Base-by-base conservation (phyloP, 1,140 invertebrate genomes). In the Harpegnathos saltator region DNA sequence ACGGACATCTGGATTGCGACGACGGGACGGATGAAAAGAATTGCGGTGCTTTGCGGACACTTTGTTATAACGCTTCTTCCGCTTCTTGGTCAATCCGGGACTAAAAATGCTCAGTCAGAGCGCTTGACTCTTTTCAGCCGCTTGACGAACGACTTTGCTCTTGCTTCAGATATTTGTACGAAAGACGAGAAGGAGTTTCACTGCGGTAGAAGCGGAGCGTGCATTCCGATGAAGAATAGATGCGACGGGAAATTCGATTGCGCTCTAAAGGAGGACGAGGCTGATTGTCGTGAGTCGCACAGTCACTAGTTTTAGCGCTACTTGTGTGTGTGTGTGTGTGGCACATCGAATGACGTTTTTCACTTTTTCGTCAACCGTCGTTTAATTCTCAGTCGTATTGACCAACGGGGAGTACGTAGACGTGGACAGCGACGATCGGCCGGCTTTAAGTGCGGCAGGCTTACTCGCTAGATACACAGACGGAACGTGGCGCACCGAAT, bases 1-100 rank as follows among this genome's bases (percentile, higher is more conserved):
- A 98, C 94, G 97, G 97, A n/a, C 95, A 96, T 71, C 91, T 95
- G 3, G 97, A 98, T 90, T 98, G 98, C 89, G 91, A 93, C 26
- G 97, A 98, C 94, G 90, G 94, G 26, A 95, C 95, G 26, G 98
- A 98, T 93, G 97, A 98, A 93, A 92, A 95, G 66, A 92, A 96
- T 89, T 98, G 97, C 90, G 94, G 96, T 96, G 29, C 56, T 12
- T 0, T 17, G 48, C 5, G 1, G 7, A 33, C 14, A 2, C 33
- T 15, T 24, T 29, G 44, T 59, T 1, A 12, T 1, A 24, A 15
- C 48, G 15, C 24, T 1, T 54, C 15, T 0, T 0, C n/a, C n/a
- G n/a, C n/a, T n/a, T n/a, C n/a, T n/a, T n/a, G n/a, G n/a, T n/a
- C n/a, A n/a, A n/a, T n/a, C n/a, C n/a, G n/a, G n/a, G n/a, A n/a